These are phyloP conservation scores for Hetaerina americana DNA, from an alignment of 1,140 invertebrate species.

Conservation along the genomic window DNA sequence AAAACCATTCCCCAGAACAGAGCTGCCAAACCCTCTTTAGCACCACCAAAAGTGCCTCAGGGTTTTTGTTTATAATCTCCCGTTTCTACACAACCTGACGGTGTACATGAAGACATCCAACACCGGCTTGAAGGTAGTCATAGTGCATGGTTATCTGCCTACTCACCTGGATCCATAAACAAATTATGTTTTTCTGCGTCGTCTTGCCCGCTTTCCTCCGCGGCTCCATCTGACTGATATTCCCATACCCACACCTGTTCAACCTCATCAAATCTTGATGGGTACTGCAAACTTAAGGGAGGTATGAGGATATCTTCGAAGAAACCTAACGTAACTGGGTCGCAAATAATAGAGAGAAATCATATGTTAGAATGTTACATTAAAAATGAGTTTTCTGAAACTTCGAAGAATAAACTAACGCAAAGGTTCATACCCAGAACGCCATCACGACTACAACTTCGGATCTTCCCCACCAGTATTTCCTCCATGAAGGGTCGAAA, in stretches of 20 bases:
- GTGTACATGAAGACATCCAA: no score
- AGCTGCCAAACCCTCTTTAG: no score
- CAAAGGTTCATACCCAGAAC: constrained; percentile 58
- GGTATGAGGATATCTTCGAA: constrained; percentile 94
- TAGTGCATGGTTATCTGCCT: no score
- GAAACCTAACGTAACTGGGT: constrained; percentile 82
- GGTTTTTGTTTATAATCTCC: no score
- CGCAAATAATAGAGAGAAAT: constrained; percentile 24
- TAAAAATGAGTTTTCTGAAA: background rate
- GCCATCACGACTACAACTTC: constrained; percentile 78
- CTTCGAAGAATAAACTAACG: background rate
- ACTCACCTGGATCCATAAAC: constrained; percentile 62
- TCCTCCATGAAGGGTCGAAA: constrained; percentile 89
- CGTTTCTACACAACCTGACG: no score
- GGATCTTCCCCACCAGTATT: constrained; percentile 82
- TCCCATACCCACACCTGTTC: constrained; percentile 95
- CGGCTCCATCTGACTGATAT: constrained; percentile 70
- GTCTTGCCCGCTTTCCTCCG: constrained; percentile 38
- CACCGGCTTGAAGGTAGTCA: no score
- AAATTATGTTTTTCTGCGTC: constrained; percentile 75
- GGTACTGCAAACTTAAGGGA: constrained; percentile 72
- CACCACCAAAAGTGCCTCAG: no score
- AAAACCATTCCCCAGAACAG: no score
- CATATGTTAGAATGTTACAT: constrained; percentile 3
- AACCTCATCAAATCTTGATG: constrained; percentile 81